Conservation (phyloP, 1,140 invertebrate species). For the Aphaenogaster rudis region DNA sequence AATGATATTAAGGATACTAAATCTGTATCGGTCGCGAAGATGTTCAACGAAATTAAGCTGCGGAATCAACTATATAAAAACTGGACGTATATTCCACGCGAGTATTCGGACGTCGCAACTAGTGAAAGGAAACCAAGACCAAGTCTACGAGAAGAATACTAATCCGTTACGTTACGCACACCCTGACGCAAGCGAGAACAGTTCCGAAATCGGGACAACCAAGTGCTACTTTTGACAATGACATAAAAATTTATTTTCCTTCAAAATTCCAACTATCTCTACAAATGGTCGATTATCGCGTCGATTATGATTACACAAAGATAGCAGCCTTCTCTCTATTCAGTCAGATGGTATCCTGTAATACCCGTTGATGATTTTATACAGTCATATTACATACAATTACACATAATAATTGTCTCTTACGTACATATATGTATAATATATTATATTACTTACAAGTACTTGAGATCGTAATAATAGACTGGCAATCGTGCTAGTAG, state of each 20-base stretch:
- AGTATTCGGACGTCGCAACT: neutral
- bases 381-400: neutral
- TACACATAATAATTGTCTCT: no score
- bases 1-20: neutral
- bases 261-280: neutral
- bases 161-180: constrained; percentile 5
- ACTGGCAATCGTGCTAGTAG: neutral
- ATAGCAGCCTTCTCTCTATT: neutral
- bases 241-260: neutral
- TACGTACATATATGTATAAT: neutral
- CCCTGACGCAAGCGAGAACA: neutral
- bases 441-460: neutral
- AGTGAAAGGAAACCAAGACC: constrained; percentile 24
- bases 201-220: neutral
- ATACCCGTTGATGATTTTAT: constrained; percentile 25
- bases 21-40: neutral
- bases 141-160: constrained; percentile 27
- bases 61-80: neutral
- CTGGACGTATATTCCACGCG: neutral
- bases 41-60: neutral
- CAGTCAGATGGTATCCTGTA: neutral
- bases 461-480: neutral
- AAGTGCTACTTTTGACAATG: neutral
- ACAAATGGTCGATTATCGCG: neutral
- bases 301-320: neutral